Evolutionary conservation across 2,797 vertebrate species (phyloP), one percentile per base, ranked within the genome.

Genomic region (Acipenser transmontanus): DNA sequence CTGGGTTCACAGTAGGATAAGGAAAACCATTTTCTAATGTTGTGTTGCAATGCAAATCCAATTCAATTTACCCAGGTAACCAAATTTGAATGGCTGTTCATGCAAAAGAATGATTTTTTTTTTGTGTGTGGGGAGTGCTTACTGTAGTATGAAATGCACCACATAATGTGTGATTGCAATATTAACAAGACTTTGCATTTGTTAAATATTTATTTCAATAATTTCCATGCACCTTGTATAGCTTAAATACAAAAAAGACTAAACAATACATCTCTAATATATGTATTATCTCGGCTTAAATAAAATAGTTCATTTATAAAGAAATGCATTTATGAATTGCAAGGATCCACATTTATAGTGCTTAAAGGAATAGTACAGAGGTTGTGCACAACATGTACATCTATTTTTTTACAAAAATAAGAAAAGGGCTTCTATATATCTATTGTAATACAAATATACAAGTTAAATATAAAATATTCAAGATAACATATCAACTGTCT

Each of bases 341-440:
- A 73, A 72, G 77, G 83, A 88, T 85, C 80, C 80, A 91, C 78
- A 81, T 84, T 81, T 84, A 77, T 88, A 93, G 93, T 90, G 91
- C 91, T 88, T 87, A 74, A 73, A 73, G 68, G 48, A 34, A 34
- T 34, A 51, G 8, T 57, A 68, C 47, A 20, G 8, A n/a, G 8
- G 3, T 54, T 6, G n/a, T 54, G 52, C 7, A 54, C 52, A 48
- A 74, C 68, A 71, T 56, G 71, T 54, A 70, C 76, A 66, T 75
- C 65, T 66, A 78, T 79, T 84, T 70, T n/a, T 82, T 82, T 83
- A 72, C 69, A 74, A 76, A 80, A 78, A 79, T 77, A 80, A 74
- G 82, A 71, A 66, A 74, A 69, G 71, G 64, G 82, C 79, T 81
- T 82, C 90, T 90, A 89, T 92, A 95, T 70, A 80, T 84, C 74